phyloP scores from a whole-genome alignment of 2,888 invertebrate genomes.

The Luperina testacea region DNA sequence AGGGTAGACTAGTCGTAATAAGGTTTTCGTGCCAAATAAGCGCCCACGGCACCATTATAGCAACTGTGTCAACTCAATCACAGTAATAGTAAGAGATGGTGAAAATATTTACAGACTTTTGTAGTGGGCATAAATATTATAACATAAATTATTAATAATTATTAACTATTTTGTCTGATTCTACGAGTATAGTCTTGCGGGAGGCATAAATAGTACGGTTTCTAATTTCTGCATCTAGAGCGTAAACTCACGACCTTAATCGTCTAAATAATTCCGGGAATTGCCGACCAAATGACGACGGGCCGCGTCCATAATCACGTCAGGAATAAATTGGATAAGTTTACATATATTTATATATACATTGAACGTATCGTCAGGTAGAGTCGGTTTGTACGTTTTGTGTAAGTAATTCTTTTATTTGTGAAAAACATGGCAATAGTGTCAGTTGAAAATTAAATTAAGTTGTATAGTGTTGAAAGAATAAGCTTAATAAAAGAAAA shows the following conservation, averaged over 20 bases:
- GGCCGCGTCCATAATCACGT: slow-evolving; percentile 15
- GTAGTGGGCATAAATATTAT: background rate
- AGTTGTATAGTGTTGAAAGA: background rate
- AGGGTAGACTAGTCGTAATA: slow-evolving; percentile 7
- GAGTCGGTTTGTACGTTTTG: background rate
- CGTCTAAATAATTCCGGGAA: slow-evolving; percentile 10
- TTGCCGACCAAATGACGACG: background rate
- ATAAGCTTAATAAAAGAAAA: too few relatives aligned
- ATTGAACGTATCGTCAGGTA: background rate
- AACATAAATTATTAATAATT: background rate
- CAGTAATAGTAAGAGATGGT: background rate
- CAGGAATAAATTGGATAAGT: background rate
- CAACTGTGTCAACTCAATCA: background rate
- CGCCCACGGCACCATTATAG: background rate
- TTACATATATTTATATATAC: background rate
- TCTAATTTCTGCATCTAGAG: slow-evolving; percentile 12
- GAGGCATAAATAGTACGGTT: background rate
- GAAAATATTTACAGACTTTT: background rate
- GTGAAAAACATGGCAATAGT: background rate
- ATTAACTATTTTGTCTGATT: background rate
- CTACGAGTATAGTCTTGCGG: background rate
- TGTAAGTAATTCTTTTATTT: background rate
- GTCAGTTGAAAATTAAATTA: background rate
- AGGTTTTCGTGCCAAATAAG: slow-evolving; percentile 10
- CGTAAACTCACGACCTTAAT: slow-evolving; percentile 7